A percentile compares a stretch with the other conserved stretches of the same genome.
phyloP scores from a whole-genome alignment of 2,797 vertebrate genomes.

The Rhodeus uyekii region DNA sequence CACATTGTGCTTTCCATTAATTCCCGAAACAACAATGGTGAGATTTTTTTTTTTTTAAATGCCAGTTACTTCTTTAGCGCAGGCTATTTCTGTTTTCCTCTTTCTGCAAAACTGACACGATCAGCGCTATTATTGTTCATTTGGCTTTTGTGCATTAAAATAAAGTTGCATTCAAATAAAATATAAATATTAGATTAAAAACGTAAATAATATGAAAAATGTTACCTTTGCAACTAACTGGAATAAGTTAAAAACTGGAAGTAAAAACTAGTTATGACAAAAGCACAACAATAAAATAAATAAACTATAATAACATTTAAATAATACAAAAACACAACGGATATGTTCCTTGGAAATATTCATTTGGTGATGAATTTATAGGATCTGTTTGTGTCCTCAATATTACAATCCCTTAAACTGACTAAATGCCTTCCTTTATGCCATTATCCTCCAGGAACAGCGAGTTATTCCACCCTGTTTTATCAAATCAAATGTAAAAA shows the following conservation, averaged over 20 bases:
- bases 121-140: neutral
- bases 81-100: neutral
- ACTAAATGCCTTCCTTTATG: neutral
- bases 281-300: neutral
- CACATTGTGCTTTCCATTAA: constrained; percentile 2
- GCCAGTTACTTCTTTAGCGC: no score
- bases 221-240: neutral
- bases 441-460: neutral
- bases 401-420: neutral
- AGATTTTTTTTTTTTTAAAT: neutral
- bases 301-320: neutral
- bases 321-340: no score
- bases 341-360: neutral
- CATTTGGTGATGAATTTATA: neutral
- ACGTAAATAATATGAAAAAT: neutral
- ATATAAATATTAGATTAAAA: neutral
- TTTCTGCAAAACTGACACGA: neutral
- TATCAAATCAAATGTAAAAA: no score
- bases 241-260: neutral
- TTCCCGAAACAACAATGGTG: neutral
- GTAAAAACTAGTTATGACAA: no score
- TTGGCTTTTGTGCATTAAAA: no score
- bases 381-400: neutral
- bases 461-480: neutral
- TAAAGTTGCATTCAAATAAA: neutral